phyloP scores from a whole-genome alignment of 2,888 invertebrate species.

The Trichopria drosophilae region DNA sequence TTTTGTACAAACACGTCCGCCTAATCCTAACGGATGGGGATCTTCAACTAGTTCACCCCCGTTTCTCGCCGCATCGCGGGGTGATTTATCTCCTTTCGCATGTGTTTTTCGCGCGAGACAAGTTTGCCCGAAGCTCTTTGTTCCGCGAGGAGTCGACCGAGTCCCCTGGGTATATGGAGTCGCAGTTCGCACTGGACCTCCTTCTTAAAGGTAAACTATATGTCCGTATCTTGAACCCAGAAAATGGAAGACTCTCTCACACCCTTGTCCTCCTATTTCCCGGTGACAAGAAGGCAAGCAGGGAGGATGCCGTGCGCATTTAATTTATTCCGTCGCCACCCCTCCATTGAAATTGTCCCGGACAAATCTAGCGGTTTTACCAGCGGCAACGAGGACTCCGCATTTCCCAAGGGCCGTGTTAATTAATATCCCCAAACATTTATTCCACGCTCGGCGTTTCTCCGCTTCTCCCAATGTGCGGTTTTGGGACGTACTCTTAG shows the following conservation, averaged over 20 bases:
- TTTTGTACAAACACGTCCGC: slow-evolving; percentile 41
- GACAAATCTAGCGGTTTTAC: slow-evolving; percentile 12
- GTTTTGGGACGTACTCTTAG: too few relatives aligned
- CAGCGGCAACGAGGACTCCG: slow-evolving; percentile 12
- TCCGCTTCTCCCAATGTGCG: too few relatives aligned
- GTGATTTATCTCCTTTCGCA: slow-evolving; percentile 42
- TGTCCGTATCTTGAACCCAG: too few relatives aligned
- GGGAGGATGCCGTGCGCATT: too few relatives aligned
- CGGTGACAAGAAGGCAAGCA: too few relatives aligned
- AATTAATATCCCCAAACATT: slow-evolving; percentile 46
- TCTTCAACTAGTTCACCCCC: slow-evolving; percentile 26
- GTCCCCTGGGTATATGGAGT: too few relatives aligned
- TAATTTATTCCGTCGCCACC: slow-evolving; percentile 25
- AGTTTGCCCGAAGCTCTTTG: too few relatives aligned
- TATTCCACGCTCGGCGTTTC: slow-evolving; percentile 30
- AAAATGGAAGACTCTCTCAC: background rate
- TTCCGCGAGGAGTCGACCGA: too few relatives aligned
- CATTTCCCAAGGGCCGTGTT: slow-evolving; percentile 45
- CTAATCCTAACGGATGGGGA: slow-evolving; percentile 50
- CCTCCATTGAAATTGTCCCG: slow-evolving; percentile 1
- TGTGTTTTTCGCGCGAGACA: too few relatives aligned
- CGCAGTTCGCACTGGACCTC: too few relatives aligned
- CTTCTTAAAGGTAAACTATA: too few relatives aligned
- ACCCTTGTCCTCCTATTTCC: too few relatives aligned
- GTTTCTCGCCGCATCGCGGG: slow-evolving; percentile 37